Evolutionary conservation across 2,888 invertebrate species (phyloP), one percentile per base, ranked within the genome.

Genomic region (Plusia festucae): DNA sequence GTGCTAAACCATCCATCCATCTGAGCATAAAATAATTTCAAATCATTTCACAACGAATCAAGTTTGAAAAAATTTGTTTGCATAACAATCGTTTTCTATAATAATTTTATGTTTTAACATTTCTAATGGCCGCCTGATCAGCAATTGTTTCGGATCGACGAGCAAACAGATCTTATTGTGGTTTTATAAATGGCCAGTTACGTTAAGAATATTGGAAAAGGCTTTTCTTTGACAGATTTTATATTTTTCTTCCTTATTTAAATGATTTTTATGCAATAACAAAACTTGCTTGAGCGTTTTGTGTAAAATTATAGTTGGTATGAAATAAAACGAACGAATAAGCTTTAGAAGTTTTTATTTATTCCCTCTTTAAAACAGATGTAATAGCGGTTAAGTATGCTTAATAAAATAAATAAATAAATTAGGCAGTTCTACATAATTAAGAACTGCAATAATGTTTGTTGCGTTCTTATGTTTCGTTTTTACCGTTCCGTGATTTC

Each of bases 61-160:
- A 59, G 68, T 73, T 82, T 72, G 65, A 62, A 76, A 71, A 78
- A 71, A 80, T 76, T 73, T 55, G 69, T 67, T 83, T 84, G 84
- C 82, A 81, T 82, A 84, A 83, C 69, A 57, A 80, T 81, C 68
- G 82, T 82, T 81, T 77, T 65, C 78, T 60, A 66, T 76, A 73
- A 81, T 80, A 83, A 78, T 78, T 69, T 71, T 60, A 74, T 76
- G 70, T 79, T 82, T 71, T 75, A 83, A 82, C 78, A 71, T 79
- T 82, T 82, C 65, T 82, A 82, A 84, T 79, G 78, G 69, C 68
- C 67, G 72, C 77, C 81, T 13, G 76, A 68, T 78, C 78, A 71
- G 82, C 88, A 88, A 90, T 91, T 88, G 92, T 89, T 84, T 89
- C 91, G 91, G 91, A 82, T 88, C 85, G 87, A 79, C 89, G 84